Evolutionary conservation across 2,888 invertebrate species (phyloP).

Genomic region (Apomyelois bistriatella): DNA sequence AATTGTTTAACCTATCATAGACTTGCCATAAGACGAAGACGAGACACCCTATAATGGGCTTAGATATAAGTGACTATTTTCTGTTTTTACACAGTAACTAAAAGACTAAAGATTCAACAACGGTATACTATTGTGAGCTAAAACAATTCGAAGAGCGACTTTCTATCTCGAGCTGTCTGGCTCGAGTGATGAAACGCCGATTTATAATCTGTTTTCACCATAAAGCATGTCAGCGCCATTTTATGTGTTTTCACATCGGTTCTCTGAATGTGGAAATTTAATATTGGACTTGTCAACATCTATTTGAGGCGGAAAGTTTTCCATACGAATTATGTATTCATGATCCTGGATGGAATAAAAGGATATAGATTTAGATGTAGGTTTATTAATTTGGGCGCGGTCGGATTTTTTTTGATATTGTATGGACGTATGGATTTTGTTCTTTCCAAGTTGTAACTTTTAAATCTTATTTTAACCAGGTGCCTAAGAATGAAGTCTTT

Average conservation of each 20-base stretch:
- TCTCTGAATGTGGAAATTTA: constrained; percentile 29
- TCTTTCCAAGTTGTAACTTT: background rate
- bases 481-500: background rate
- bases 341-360: too few relatives aligned
- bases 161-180: constrained; percentile 4
- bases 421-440: too few relatives aligned
- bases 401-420: too few relatives aligned
- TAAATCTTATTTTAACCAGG: background rate
- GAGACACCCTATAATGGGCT: too few relatives aligned
- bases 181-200: constrained; percentile 29
- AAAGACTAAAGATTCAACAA: too few relatives aligned
- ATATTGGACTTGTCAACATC: constrained; percentile 23
- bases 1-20: too few relatives aligned
- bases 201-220: constrained; percentile 32
- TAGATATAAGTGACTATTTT: too few relatives aligned
- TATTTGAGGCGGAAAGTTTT: background rate
- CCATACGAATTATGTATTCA: background rate
- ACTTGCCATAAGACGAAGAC: too few relatives aligned
- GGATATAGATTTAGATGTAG: too few relatives aligned
- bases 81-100: too few relatives aligned
- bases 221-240: constrained; percentile 36
- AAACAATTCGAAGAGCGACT: constrained; percentile 10
- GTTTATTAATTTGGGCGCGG: too few relatives aligned
- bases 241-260: constrained; percentile 38
- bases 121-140: background rate